Percentiles rank a stretch among this genome's conserved stretches.
Evolutionary conservation across 2,797 vertebrate genomes (phyloP).

Genomic region (Pseudocheirus occidentalis): DNA sequence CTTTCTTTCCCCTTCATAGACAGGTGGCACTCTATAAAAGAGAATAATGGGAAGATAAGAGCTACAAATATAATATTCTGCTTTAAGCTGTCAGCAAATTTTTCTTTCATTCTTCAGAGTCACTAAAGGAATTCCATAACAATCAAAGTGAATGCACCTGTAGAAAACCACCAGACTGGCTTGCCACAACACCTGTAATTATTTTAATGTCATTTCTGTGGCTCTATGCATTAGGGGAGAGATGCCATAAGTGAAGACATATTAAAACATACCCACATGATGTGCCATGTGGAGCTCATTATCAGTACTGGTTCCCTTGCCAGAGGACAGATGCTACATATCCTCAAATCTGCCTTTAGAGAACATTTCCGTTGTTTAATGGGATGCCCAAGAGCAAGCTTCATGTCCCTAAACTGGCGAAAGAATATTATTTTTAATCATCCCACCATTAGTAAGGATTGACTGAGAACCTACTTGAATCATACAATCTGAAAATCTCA

Average conservation of each 20-base stretch:
- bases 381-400: background rate
- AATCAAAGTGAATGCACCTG: background rate
- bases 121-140: background rate
- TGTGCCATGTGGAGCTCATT: background rate
- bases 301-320: background rate
- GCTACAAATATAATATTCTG: conserved; percentile 14
- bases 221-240: background rate
- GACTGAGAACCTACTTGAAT: background rate
- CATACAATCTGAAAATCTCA: background rate
- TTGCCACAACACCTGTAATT: background rate
- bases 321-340: background rate
- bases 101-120: conserved; percentile 5
- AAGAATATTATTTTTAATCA: background rate
- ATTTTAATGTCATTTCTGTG: background rate
- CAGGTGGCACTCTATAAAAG: background rate
- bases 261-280: background rate
- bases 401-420: background rate
- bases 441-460: background rate
- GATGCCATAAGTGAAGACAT: background rate
- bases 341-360: background rate
- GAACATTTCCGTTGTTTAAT: background rate
- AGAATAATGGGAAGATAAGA: background rate
- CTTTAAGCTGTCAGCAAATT: conserved; percentile 20
- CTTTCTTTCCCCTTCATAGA: background rate
- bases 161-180: background rate